phyloP scores from a whole-genome alignment of 2,888 invertebrate genomes.

The Eutolmus rufibarbis region DNA sequence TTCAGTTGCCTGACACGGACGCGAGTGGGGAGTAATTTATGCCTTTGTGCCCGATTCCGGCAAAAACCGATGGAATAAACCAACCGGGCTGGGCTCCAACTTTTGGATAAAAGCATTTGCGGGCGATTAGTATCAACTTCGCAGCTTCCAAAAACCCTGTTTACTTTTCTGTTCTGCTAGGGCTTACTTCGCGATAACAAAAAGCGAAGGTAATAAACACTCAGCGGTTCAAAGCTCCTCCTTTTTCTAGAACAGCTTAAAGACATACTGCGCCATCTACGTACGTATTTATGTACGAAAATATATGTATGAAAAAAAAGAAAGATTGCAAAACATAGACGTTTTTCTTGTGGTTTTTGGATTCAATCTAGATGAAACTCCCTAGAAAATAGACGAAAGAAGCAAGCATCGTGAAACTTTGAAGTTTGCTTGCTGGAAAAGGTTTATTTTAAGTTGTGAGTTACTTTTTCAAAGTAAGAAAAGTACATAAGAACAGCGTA shows the following conservation, averaged over 20 bases:
- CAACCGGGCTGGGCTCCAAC: neutral
- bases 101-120: neutral
- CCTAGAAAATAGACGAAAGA: neutral
- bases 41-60: neutral
- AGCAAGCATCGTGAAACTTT: neutral
- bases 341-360: neutral
- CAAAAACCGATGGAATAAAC: neutral
- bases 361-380: neutral
- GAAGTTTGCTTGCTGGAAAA: neutral
- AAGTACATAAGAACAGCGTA: neutral
- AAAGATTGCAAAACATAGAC: neutral
- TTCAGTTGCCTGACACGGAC: neutral
- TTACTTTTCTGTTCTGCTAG: neutral
- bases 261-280: neutral
- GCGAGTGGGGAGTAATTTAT: neutral
- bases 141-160: neutral
- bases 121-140: neutral
- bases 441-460: neutral
- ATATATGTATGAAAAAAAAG: too few species aligned
- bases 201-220: neutral
- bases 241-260: neutral
- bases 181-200: neutral
- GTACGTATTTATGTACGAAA: neutral
- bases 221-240: neutral
- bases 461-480: neutral